Evolutionary conservation across 2,888 invertebrate genomes (phyloP).

Genomic region (Microctonus hyperodae): DNA sequence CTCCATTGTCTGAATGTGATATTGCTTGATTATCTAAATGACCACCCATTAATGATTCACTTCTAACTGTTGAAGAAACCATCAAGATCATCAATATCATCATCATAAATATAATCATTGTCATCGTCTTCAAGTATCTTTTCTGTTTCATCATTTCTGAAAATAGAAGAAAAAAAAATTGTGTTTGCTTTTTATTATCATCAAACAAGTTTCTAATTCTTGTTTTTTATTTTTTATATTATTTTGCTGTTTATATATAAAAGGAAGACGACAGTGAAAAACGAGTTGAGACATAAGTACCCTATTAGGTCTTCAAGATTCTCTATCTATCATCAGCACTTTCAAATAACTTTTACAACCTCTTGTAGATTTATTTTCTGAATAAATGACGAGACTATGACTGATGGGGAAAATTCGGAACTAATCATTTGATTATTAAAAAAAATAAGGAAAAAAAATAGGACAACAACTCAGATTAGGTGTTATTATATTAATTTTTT

Average conservation of each 20-base stretch:
- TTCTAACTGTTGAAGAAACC: not conserved
- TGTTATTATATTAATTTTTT: not conserved
- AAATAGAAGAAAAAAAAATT: not conserved
- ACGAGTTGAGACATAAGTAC: slow-evolving; percentile 7
- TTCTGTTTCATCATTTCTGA: slow-evolving; percentile 10
- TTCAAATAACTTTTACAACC: slow-evolving; percentile 13
- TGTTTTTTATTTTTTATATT: not conserved
- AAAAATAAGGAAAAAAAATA: too few species aligned
- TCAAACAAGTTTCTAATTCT: not conserved
- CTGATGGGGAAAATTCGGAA: not conserved
- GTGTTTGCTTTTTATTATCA: not conserved
- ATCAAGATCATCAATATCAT: not conserved
- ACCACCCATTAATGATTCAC: slow-evolving; percentile 54
- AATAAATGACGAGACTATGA: not conserved
- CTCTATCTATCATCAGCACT: slow-evolving; percentile 9
- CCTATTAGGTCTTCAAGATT: slow-evolving; percentile 10
- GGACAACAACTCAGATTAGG: slow-evolving; percentile 5
- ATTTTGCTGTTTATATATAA: not conserved
- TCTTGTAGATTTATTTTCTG: not conserved
- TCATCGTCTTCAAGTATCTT: not conserved
- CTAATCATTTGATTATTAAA: not conserved
- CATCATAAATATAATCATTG: slow-evolving; percentile 2
- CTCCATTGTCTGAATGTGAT: slow-evolving; percentile 10
- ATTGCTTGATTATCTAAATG: slow-evolving; percentile 50
- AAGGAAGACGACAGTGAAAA: not conserved